Conservation (phyloP, 1,140 invertebrate genomes). For the Ectropis grisescens region DNA sequence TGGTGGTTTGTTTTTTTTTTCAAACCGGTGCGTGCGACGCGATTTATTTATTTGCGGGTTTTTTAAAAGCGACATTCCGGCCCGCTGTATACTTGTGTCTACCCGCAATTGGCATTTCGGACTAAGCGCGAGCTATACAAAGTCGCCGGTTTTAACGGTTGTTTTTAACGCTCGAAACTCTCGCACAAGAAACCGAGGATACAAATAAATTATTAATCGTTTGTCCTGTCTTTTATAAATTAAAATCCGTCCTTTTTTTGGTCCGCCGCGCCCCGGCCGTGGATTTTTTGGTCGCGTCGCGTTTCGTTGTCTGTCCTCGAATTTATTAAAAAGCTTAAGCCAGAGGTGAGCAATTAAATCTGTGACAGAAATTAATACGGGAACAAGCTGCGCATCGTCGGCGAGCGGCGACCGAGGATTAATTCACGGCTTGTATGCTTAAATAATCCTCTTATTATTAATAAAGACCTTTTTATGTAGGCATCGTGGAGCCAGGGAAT, state of each 20-base stretch:
- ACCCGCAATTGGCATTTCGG: conserved; percentile 68
- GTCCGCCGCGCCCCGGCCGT: conserved; percentile 27
- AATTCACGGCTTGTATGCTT: conserved; percentile 31
- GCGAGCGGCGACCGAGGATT: conserved; percentile 23
- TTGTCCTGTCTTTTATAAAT: conserved; percentile 71
- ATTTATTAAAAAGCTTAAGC: conserved; percentile 65
- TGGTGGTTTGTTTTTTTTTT: conserved; percentile 61
- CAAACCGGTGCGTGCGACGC: conserved; percentile 56
- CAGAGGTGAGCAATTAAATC: conserved; percentile 62
- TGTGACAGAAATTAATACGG: conserved; percentile 62
- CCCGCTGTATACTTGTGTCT: conserved; percentile 67
- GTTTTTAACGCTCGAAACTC: conserved; percentile 61
- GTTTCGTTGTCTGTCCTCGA: conserved; percentile 51
- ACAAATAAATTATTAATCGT: conserved; percentile 71
- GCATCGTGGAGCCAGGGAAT: too few relatives aligned
- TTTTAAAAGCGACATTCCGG: conserved; percentile 68
- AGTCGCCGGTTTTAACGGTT: conserved; percentile 66
- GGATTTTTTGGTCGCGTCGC: conserved; percentile 53
- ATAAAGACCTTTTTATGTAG: conserved; percentile 19
- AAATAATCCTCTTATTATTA: conserved; percentile 36
- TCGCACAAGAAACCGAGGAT: conserved; percentile 55
- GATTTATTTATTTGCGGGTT: conserved; percentile 67
- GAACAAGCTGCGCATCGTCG: conserved; percentile 26
- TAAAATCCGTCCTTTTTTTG: conserved; percentile 66
- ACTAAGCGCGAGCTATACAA: conserved; percentile 64